Conservation (phyloP, 2,888 invertebrate species). For the Sesia bembeciformis region DNA sequence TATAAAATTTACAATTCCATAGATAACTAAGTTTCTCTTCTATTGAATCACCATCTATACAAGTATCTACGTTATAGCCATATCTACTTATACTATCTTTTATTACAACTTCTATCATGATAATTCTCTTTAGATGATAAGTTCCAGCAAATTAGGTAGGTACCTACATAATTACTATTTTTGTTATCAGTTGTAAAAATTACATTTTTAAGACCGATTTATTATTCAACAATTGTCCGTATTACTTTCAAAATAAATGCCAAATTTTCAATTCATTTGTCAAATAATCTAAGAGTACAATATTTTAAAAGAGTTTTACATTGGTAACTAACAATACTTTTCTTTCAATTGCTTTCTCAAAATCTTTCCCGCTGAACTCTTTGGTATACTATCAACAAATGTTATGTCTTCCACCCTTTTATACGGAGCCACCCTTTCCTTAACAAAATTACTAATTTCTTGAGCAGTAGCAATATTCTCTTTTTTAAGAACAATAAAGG, state of each 20-base stretch:
- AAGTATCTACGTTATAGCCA: too few species aligned
- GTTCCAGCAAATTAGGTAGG: too few species aligned
- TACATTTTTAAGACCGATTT: too few species aligned
- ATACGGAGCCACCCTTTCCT: constrained; percentile 13
- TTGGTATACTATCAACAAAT: constrained; percentile 55
- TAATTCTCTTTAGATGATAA: too few species aligned
- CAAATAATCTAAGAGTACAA: neutral
- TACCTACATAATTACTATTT: too few species aligned
- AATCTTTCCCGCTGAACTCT: constrained; percentile 81
- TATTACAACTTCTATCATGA: too few species aligned
- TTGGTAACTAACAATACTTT: neutral
- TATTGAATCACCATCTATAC: too few species aligned
- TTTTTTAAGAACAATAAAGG: constrained; percentile 16
- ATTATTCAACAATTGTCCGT: neutral
- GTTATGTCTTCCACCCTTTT: constrained; percentile 5
- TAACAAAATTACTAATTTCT: constrained; percentile 7
- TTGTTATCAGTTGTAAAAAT: too few species aligned
- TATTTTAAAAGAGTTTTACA: neutral
- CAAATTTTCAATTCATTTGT: neutral
- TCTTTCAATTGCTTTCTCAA: constrained; percentile 69
- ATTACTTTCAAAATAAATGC: neutral
- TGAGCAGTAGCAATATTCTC: constrained; percentile 2
- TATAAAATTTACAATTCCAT: too few species aligned
- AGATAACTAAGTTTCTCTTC: too few species aligned
- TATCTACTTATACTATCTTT: too few species aligned